phyloP scores from a whole-genome alignment of 2,888 invertebrate species.

The Sepiola atlantica region DNA sequence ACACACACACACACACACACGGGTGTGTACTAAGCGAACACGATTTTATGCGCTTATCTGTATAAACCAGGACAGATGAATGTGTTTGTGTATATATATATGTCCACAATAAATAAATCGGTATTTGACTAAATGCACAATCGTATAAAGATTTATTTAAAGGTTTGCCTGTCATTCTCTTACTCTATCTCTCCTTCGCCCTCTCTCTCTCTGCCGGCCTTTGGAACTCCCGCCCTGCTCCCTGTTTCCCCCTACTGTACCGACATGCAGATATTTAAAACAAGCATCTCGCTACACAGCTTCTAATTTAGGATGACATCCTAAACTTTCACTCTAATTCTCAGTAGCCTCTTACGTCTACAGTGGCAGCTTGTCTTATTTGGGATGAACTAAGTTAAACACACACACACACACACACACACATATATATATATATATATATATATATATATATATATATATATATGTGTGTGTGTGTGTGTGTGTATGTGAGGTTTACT shows the following conservation, averaged over 20 bases:
- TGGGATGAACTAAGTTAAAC: too few species aligned
- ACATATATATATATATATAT: not conserved
- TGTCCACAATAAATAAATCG: not conserved
- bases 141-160: not conserved
- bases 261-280: too few species aligned
- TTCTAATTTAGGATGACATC: too few species aligned
- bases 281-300: too few species aligned
- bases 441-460: too few species aligned
- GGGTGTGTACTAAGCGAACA: not conserved
- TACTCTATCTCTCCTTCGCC: not conserved
- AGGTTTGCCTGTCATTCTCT: not conserved
- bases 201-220: not conserved
- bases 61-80: not conserved
- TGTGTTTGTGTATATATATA: not conserved
- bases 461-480: too few species aligned
- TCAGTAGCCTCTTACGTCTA: too few species aligned
- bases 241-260: too few species aligned
- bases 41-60: not conserved
- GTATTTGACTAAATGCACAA: not conserved
- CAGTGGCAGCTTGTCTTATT: too few species aligned
- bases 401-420: not conserved
- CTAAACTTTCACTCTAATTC: too few species aligned
- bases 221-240: too few species aligned
- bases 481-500: too few species aligned
- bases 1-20: not conserved